phyloP scores from a whole-genome alignment of 2,797 vertebrate genomes.

The Phoeniculus purpureus region DNA sequence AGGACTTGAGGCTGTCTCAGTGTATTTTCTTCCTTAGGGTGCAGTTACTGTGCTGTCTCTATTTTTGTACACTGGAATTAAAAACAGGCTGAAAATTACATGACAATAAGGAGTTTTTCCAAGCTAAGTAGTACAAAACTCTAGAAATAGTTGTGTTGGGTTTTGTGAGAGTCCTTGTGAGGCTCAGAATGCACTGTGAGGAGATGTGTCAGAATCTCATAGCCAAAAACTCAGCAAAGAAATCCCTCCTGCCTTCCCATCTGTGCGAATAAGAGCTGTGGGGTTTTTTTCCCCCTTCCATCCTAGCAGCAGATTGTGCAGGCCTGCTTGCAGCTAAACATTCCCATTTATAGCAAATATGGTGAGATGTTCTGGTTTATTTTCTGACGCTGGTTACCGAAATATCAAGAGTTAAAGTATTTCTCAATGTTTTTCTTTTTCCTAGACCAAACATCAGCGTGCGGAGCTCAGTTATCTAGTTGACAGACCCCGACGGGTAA shows the following conservation, averaged over 20 bases:
- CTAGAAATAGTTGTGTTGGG: constrained; percentile 40
- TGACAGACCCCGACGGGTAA: constrained; percentile 97
- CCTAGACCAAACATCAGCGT: constrained; percentile 96
- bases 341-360: constrained; percentile 17
- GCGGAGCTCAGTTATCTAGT: constrained; percentile 97
- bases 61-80: not conserved
- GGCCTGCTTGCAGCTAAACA: constrained; percentile 27
- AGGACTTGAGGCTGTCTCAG: not conserved
- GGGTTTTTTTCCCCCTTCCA: not conserved
- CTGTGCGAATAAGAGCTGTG: not conserved
- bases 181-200: not conserved
- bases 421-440: constrained; percentile 67
- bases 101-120: not conserved
- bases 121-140: not conserved
- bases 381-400: not conserved
- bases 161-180: constrained; percentile 39
- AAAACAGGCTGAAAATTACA: not conserved
- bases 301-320: constrained; percentile 11
- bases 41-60: not conserved
- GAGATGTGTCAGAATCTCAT: constrained; percentile 2
- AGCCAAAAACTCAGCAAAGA: not conserved
- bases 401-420: constrained; percentile 55
- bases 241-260: not conserved
- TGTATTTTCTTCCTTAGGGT: not conserved
- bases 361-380: not conserved